phyloP scores from a whole-genome alignment of 2,888 invertebrate genomes.

The Tipula confusa region DNA sequence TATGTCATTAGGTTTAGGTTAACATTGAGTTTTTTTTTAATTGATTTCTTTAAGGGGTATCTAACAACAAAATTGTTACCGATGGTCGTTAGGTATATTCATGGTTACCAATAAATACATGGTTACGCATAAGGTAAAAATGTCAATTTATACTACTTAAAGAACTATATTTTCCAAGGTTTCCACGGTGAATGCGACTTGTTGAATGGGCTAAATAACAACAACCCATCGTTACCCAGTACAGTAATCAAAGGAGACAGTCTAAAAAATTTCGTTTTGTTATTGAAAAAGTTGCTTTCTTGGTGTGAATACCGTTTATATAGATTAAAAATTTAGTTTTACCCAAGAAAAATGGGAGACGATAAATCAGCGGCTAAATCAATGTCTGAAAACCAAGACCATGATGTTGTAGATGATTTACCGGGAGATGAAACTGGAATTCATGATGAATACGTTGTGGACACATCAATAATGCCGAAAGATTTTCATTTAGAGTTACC shows the following conservation, averaged over 20 bases:
- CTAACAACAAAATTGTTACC: background rate
- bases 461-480: background rate
- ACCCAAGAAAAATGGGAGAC: background rate
- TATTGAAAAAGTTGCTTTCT: background rate
- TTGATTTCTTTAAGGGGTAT: background rate
- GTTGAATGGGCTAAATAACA: background rate
- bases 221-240: background rate
- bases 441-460: background rate
- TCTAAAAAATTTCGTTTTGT: background rate
- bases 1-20: background rate
- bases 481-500: background rate
- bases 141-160: background rate
- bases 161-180: background rate
- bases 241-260: background rate
- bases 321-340: background rate
- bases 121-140: too few species aligned
- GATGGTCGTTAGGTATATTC: background rate
- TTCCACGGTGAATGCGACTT: background rate
- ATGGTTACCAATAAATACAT: background rate
- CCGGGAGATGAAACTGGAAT: background rate
- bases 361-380: background rate
- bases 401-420: background rate
- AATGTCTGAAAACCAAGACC: background rate
- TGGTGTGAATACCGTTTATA: background rate
- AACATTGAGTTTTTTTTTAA: background rate